Evolutionary conservation across 2,113 vertebrate species (phyloP).

Genomic region (Tetrax tetrax): DNA sequence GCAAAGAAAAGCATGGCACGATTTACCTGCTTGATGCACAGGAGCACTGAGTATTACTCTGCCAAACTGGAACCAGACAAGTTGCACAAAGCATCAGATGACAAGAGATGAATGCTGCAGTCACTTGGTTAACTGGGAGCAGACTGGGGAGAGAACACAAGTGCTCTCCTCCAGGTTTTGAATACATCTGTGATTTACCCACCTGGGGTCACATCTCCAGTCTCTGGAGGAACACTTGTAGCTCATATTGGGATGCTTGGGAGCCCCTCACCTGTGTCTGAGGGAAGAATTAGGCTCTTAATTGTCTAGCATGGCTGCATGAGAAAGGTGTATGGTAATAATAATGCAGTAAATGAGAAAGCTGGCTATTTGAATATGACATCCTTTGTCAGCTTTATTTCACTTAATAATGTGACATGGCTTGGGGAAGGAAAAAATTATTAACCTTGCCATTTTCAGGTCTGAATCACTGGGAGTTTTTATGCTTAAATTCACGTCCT

Average conservation of each 20-base stretch:
- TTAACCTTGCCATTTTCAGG: slow-evolving; percentile 33
- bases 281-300: neutral
- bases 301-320: neutral
- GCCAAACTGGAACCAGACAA: neutral
- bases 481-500: neutral
- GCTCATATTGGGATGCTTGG: neutral
- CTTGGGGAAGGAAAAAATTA: slow-evolving; percentile 18
- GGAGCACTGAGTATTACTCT: neutral
- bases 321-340: neutral
- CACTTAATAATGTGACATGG: slow-evolving; percentile 48
- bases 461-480: neutral
- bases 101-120: neutral
- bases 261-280: neutral
- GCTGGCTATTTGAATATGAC: slow-evolving; percentile 2
- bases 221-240: neutral
- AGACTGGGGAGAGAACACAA: neutral
- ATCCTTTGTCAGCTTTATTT: slow-evolving; percentile 55
- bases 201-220: neutral
- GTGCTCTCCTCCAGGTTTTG: neutral
- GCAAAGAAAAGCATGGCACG: neutral
- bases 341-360: slow-evolving; percentile 13
- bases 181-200: neutral
- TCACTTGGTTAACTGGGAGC: neutral
- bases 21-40: neutral
- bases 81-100: neutral